Base-by-base conservation (phyloP, 2,888 invertebrate genomes). In the Stomorhina lunata region DNA sequence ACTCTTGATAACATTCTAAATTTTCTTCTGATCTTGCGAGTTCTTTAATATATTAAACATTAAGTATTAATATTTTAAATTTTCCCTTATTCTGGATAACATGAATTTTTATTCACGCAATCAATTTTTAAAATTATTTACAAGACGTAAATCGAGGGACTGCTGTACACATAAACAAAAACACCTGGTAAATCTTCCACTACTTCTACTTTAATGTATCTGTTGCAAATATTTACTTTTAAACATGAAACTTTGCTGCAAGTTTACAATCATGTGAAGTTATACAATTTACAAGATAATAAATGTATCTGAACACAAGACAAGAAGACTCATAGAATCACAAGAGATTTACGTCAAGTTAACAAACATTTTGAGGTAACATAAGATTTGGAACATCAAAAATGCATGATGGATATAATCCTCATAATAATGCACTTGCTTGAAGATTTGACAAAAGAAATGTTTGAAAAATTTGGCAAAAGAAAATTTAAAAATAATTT, bases 401-500 rank as follows among this genome's bases (percentile, higher is more conserved):
- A 1, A 50, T 5, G n/a, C 55, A 45, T 57, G 45, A 65, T 27
- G n/a, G 6, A 45, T 22, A 65, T 65, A 20, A 65, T 45, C 15
- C 17, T 20, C 65, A 40, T 65, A 75, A 45, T 79, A 82, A 61
- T 79, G 57, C 66, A 76, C 22, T 71, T 79, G 53, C 25, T 65
- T 59, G 29, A 45, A 37, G 40, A 59, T 32, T 57, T 79, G 6
- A 10, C 9, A 32, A 7, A 40, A 10, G 40, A 72, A 9, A 37
- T 17, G 43, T 53, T 20, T 57, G 15, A 20, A 32, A 29, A 27
- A 40, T n/a, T n/a, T 9, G 10, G 25, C 22, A 27, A 59, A 17
- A 29, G 12, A 10, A 86, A 87, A 86, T 86, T 88, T 86, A 87
- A 53, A 66, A 48, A 29, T 12, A 48, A n/a, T n/a, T n/a, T n/a